Percentiles rank a stretch among this genome's conserved stretches.
These are phyloP conservation scores for Ornithorhynchus anatinus DNA, from an alignment of 2,113 vertebrate species.

Conservation along the genomic window DNA sequence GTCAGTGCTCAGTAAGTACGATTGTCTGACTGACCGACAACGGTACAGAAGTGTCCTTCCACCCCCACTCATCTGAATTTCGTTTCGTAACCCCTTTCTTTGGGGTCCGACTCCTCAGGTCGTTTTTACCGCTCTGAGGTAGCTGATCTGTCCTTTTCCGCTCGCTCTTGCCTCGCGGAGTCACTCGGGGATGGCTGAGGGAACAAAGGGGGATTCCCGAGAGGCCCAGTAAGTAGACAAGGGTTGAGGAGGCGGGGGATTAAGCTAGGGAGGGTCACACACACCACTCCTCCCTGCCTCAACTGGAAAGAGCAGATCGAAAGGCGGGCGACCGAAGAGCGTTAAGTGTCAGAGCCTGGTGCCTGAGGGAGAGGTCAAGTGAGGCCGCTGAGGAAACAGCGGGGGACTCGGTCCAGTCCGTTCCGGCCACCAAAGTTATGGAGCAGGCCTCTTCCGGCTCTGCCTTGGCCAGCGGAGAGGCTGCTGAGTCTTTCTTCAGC, in stretches of 20 bases:
- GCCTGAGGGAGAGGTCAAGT: not conserved
- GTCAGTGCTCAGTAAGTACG: too few relatives aligned
- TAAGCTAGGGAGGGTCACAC: not conserved
- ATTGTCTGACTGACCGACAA: too few relatives aligned
- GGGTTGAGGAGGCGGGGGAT: not conserved
- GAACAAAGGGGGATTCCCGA: not conserved
- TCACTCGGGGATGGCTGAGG: not conserved
- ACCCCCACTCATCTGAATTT: not conserved
- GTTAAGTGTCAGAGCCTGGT: not conserved
- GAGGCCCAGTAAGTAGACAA: not conserved
- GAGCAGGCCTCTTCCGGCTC: accelerated
- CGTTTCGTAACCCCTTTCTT: not conserved
- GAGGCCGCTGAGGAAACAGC: not conserved
- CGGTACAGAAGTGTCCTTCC: too few relatives aligned
- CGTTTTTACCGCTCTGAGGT: too few relatives aligned
- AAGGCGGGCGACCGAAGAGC: accelerated
- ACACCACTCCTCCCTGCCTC: not conserved
- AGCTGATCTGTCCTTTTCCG: too few relatives aligned
- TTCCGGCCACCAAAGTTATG: not conserved
- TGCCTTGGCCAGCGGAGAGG: not conserved
- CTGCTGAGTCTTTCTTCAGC: not conserved
- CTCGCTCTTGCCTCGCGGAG: not conserved
- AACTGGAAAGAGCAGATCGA: not conserved
- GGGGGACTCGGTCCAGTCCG: not conserved
- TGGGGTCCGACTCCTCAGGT: not conserved